Evolutionary conservation across 2,113 vertebrate species (phyloP), one percentile per base, ranked within the genome.

Genomic region (Caretta caretta): DNA sequence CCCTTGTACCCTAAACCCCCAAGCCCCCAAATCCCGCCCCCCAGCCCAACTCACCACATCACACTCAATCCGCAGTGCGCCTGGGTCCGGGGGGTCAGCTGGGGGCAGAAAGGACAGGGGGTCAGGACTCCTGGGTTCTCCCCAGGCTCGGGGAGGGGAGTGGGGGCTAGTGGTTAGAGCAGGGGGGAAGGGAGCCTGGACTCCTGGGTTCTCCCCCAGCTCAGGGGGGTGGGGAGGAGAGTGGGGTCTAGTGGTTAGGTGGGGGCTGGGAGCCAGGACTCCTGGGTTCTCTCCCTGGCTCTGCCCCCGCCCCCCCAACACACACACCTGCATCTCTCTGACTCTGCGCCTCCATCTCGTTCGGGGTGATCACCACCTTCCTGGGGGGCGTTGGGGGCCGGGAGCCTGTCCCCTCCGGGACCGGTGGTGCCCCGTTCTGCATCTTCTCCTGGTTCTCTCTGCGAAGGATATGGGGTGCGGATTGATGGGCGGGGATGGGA

Each of bases 71-170:
- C 94, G 94, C 62, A 98, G 94, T 19, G 98, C 98, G 22, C n/a
- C 17, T 31, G 53, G 38, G 48, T 46, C 13, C 59, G 17, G 8
- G 53, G 78, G 20, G 53, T 56, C 8, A 17, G 12, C 48, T 49
- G 51, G 42, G 51, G 38, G 49, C 4, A 48, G 51, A 83, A 57
- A 35, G 13, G 29, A 83, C 80, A 51, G 50, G 50, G 49, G 53
- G 82, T 56, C 96, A 99, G 99, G 98, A 98, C 51, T 98, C 99
- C 84, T 98, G 99, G 89, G 99, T 99, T 93, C 99, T 98, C 93
- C n/a, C 19, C 62, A 6, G 4, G 98, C 99, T 56, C 99, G 99
- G 3, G 98, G 99, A 16, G 99, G 99, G 87, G 98, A 99, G 5
- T 99, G 99, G 97, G 88, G 22, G 82, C 99, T 99, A 89, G 98